Base-by-base conservation (phyloP, 2,888 invertebrate genomes). In the Patella pellucida region DNA sequence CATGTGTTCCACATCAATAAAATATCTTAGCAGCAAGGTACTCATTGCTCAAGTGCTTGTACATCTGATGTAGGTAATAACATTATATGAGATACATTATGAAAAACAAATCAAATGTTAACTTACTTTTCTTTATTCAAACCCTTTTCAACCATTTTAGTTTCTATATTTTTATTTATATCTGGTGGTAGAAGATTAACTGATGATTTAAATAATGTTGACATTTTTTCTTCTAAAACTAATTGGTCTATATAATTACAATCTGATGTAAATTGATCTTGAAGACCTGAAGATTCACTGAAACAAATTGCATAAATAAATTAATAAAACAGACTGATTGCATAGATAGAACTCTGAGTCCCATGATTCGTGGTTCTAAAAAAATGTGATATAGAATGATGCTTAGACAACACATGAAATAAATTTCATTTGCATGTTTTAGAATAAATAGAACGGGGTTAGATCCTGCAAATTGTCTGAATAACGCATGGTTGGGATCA, bases 151-250 rank as follows among this genome's bases (percentile, higher is more conserved):
- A 74, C 72, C 82, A 84, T 83, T 51, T 73, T 68, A 52, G 79
- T 75, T 51, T 87, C 85, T 11, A 86, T 76, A 75, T 82, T 80
- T 74, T 84, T 84, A 72, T 80, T 79, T 27, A 88, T 77, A 75
- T 88, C 88, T 50, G 86, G 86, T 2, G 87, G 88, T 23, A 88
- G 79, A 15, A 87, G 82, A 54, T 82, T 83, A 12, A 85, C 68
- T 52, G 76, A 78, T 23, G 84, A 68, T 19, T 77, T 80, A 71
- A 86, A 85, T 71, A 86, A 71, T 5, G 79, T 69, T 16, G 82
- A 82, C 51, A 85, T 79, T 50, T 83, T 83, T 16, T 83, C 82
- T 69, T 84, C 80, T 12, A 75, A 74, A 41, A 83, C 82, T 52
- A 88, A 76, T 0, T 71, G 78, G 73, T 85, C 86, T 62, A 86